These are phyloP conservation scores for Pediacus dermestoides DNA, from an alignment of 2,888 invertebrate species.

Conservation along the genomic window DNA sequence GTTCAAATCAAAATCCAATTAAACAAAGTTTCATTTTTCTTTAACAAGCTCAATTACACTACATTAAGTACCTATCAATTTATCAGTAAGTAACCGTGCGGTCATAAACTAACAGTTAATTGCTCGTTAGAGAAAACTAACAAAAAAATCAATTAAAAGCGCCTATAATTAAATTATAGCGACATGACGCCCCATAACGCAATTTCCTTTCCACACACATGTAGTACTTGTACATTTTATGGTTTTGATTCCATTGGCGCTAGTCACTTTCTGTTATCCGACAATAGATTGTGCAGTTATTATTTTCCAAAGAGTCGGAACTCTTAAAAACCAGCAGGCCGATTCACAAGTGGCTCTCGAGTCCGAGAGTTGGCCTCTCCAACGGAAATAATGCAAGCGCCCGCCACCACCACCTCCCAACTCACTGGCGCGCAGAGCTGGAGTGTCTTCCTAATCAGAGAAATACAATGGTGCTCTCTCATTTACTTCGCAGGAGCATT, in stretches of 20 bases:
- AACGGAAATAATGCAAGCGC: conserved; percentile 33
- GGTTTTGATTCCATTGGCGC: conserved; percentile 14
- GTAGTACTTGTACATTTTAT: no score
- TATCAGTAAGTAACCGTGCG: no score
- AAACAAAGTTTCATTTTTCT: no score
- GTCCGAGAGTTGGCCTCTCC: conserved; percentile 39
- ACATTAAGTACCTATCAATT: no score
- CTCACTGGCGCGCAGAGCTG: conserved; percentile 25
- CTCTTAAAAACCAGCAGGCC: conserved; percentile 36
- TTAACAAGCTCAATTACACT: no score
- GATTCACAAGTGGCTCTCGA: conserved; percentile 39
- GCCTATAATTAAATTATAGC: no score
- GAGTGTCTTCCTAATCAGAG: conserved; percentile 37
- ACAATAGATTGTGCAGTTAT: conserved; percentile 23
- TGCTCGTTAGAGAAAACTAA: no score
- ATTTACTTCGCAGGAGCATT: not conserved
- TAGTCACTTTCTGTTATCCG: conserved; percentile 27
- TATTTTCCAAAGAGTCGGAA: conserved; percentile 26
- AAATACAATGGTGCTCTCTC: conserved; percentile 29
- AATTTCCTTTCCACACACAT: no score
- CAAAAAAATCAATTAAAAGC: no score
- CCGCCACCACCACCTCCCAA: conserved; percentile 8
- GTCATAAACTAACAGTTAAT: no score
- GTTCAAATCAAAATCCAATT: no score
- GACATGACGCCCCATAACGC: no score